A percentile compares a stretch with the other conserved stretches of the same genome.
These are phyloP conservation scores for Acipenser oxyrinchus DNA, from an alignment of 2,797 vertebrate genomes.

Conservation along the genomic window DNA sequence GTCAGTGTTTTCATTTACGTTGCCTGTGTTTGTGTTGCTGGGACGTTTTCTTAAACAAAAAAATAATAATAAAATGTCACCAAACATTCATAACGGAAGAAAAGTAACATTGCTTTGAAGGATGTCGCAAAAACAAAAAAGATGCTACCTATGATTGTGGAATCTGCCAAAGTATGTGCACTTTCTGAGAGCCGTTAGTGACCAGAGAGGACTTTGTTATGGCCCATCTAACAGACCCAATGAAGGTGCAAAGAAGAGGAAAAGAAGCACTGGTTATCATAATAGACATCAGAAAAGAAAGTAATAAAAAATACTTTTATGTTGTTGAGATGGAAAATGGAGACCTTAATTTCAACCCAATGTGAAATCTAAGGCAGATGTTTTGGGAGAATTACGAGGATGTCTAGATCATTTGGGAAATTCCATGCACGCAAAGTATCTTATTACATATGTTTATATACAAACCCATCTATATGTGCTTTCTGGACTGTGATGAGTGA, in stretches of 20 bases:
- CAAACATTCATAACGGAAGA: constrained; percentile 70
- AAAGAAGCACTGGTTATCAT: constrained; percentile 61
- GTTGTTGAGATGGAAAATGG: constrained; percentile 72
- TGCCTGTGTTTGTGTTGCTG: constrained; percentile 89
- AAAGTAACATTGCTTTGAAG: constrained; percentile 54
- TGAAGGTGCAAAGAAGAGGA: constrained; percentile 51
- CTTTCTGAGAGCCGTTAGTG: constrained; percentile 55
- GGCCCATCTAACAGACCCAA: constrained; percentile 55
- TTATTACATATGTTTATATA: constrained; percentile 99
- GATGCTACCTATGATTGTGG: constrained; percentile 65
- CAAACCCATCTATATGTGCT: constrained; percentile 99
- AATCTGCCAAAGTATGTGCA: constrained; percentile 79
- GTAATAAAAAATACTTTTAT: constrained; percentile 60
- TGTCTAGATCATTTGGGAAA: constrained; percentile 73
- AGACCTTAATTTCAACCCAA: constrained; percentile 78
- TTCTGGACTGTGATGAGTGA: constrained; percentile 99
- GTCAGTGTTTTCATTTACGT: constrained; percentile 81
- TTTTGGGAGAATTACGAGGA: constrained; percentile 61
- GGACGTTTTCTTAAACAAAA: constrained; percentile 68
- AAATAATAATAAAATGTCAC: constrained; percentile 59
- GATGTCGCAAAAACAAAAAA: neutral
- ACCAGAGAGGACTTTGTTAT: constrained; percentile 59
- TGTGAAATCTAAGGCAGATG: constrained; percentile 75
- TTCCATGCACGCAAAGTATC: constrained; percentile 97
- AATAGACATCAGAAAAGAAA: constrained; percentile 68